Base-by-base conservation (phyloP, 2,797 vertebrate genomes). In the Myripristis jacobus region DNA sequence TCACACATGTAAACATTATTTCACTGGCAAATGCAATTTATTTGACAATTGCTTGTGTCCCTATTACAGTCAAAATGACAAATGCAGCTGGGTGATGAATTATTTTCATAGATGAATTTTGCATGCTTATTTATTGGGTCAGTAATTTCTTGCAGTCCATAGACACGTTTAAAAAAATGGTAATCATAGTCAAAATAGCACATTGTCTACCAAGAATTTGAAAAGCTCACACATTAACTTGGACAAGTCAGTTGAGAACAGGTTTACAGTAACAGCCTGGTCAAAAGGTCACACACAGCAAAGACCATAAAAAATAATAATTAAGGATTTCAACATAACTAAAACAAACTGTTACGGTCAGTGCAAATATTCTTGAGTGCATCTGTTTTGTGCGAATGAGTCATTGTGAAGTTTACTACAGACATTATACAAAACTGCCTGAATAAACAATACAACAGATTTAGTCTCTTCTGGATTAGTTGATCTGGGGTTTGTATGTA, bases 401-500 rank as follows among this genome's bases (percentile, higher is more conserved):
- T 52, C 13, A 12, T 24, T 46, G n/a, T 50, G 0, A 2, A 60
- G 9, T 19, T 18, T 44, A 16, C 6, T 24, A 21, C 13, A 57
- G 48, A 51, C 22, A 13, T 51, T 15, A 51, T 3, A 3, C 15
- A 44, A 44, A 48, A 24, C 1, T 16, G 41, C 22, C 13, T 61
- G 11, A 59, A 58, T 21, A 64, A 68, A 61, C 11, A 55, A 27
- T 6, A 51, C 62, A 50, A 1, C 54, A 31, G 36, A 27, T 15
- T 46, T 36, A 7, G 1, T 0, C 48, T 47, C 75, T 61, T 58
- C 13, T 53, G 7, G 18, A 66, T 70, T 22, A 18, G 8, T 87
- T 84, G 82, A 83, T 75, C 82, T 2, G 3, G 48, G 1, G 29
- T 7, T 51, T 58, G 6, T 29, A 13, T 46, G 65, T 41, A 3